Base-by-base conservation (phyloP, 1,140 invertebrate genomes). In the Maconellicoccus hirsutus region DNA sequence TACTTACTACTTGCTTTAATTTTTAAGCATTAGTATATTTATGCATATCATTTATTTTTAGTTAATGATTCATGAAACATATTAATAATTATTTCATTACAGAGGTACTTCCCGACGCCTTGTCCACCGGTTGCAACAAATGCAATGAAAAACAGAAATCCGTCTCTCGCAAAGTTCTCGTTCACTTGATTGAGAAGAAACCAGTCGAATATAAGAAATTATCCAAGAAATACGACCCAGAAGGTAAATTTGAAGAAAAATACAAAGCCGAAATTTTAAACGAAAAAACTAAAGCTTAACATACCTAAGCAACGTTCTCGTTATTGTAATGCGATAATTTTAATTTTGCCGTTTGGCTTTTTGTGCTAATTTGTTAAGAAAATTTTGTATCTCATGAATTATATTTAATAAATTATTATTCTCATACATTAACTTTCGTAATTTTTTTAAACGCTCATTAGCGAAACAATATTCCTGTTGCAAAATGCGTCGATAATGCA, bases 101-200 rank as follows among this genome's bases (percentile, higher is more conserved):
- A 83, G 84, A 78, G n/a, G 66, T 82, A 1, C 76, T 89, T 0
- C 81, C 82, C 6, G 86, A 88, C 38, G 87, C 86, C 0, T 72
- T 88, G 7, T 78, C 83, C 72, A 86, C 83, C 0, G 83, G 82
- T 2, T 89, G 87, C 74, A 74, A 71, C 8, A 87, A 86, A 76
- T 88, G 87, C 72, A 84, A 81, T 23, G 81, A 85, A 1, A 80
- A 78, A 22, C 87, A 89, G 74, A 81, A 79, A 59, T 74, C 80
- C 0, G 81, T 82, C 14, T 77, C 82, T 0, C 78, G 81, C 14
- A 84, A 82, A 73, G 80, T 86, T 0, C 82, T 85, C 27, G 79
- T 79, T 16, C 82, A 77, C 6, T 74, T 86, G 38, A 81, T 84
- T 33, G 79, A 83, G n/a, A 81, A 87, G 4, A 83, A 86, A 70